Conservation (phyloP, 2,113 vertebrate species). For the Gopherus flavomarginatus region DNA sequence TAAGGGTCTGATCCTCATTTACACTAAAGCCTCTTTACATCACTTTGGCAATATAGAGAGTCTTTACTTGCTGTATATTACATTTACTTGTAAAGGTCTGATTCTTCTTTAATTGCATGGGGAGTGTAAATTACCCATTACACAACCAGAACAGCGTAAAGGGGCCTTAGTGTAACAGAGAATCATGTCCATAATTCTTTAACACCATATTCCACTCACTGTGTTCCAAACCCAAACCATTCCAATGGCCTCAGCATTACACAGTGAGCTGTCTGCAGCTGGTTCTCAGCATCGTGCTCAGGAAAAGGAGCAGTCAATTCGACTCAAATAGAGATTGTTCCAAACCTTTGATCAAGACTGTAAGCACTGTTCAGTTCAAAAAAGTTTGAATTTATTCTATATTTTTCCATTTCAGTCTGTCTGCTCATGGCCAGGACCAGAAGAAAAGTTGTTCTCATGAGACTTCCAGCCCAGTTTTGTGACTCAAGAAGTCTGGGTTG, state of each 20-base stretch:
- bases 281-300: background rate
- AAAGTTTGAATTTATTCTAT: background rate
- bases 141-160: too few species aligned
- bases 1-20: background rate
- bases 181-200: conserved; percentile 33
- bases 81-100: background rate
- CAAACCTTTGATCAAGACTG: background rate
- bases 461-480: too few species aligned
- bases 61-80: background rate
- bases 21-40: conserved; percentile 59
- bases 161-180: background rate
- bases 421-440: background rate
- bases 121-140: conserved; percentile 48
- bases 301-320: background rate
- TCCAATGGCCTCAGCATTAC: conserved; percentile 21
- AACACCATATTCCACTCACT: conserved; percentile 22
- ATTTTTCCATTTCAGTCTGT: background rate
- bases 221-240: conserved; percentile 11
- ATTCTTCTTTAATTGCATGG: background rate
- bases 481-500: background rate
- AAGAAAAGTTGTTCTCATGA: background rate
- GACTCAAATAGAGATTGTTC: background rate
- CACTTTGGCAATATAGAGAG: conserved; percentile 51
- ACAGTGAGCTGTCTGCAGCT: background rate
- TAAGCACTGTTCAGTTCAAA: background rate